Percentiles rank a stretch among this genome's conserved stretches.
Evolutionary conservation across 2,113 vertebrate species (phyloP).

Genomic region (Sylvia atricapilla): DNA sequence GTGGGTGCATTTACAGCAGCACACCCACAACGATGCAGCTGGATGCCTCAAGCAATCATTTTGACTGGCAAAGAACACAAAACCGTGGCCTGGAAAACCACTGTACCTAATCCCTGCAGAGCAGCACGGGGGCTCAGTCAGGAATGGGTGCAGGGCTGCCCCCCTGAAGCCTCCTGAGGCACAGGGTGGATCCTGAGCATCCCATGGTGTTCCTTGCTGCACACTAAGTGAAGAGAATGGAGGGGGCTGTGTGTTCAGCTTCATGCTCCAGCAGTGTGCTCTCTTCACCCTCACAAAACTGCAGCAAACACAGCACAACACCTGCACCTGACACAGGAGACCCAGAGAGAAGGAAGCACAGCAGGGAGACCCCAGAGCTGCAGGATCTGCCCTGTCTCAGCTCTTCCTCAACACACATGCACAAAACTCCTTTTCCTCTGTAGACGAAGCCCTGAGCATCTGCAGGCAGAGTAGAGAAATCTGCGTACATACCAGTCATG

Average conservation of each 20-base stretch:
- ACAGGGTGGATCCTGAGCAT: rapidly evolving
- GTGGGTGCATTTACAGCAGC: not conserved
- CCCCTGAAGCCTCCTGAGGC: not conserved
- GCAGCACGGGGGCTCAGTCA: rapidly evolving
- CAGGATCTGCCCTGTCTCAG: not conserved
- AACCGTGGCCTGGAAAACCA: not conserved
- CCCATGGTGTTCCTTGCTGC: rapidly evolving
- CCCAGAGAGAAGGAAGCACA: not conserved
- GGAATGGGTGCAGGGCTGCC: rapidly evolving
- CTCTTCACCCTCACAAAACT: not conserved
- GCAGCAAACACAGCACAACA: not conserved
- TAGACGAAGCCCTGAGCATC: not conserved
- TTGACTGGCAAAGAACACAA: not conserved
- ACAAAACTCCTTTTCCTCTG: not conserved
- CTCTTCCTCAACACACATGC: not conserved
- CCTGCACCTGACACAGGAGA: not conserved
- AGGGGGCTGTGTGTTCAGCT: not conserved
- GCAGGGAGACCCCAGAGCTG: not conserved
- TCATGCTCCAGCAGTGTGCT: not conserved
- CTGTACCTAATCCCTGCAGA: not conserved
- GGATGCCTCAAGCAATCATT: not conserved
- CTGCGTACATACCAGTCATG: not conserved
- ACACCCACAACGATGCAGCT: rapidly evolving
- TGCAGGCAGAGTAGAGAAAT: not conserved
- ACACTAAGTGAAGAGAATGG: not conserved